These are phyloP conservation scores for Anastatus disparis DNA, from an alignment of 1,140 invertebrate genomes.

Conservation along the genomic window DNA sequence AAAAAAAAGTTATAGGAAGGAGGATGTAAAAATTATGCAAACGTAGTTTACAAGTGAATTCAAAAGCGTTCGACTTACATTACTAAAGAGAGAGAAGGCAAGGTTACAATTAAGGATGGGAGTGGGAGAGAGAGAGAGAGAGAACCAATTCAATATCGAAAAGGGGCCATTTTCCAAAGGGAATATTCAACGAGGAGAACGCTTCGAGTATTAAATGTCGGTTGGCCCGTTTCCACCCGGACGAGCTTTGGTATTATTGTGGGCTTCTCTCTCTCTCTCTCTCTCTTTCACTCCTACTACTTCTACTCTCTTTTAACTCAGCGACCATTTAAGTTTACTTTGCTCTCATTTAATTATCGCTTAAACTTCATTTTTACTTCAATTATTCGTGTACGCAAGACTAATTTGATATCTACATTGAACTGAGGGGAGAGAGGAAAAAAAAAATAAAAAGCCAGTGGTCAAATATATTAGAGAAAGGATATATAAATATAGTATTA, in stretches of 20 bases:
- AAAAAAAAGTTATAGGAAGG: too few species aligned
- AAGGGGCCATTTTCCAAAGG: conserved; percentile 49
- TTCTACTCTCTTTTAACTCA: neutral
- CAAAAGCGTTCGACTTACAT: conserved; percentile 49
- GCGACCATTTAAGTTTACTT: conserved; percentile 25
- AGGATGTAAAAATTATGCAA: conserved; percentile 66
- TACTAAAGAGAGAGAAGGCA: conserved; percentile 52
- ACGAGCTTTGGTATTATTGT: conserved; percentile 51
- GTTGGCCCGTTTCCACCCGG: conserved; percentile 52
- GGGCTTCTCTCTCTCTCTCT: too few species aligned
- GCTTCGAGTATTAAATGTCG: conserved; percentile 63
- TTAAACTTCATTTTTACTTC: conserved; percentile 29
- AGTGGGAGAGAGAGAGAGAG: too few species aligned
- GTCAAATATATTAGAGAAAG: too few species aligned
- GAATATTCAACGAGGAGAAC: conserved; percentile 65
- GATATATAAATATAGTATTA: too few species aligned
- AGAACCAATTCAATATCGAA: conserved; percentile 67
- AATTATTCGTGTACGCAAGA: conserved; percentile 3
- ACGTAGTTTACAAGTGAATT: conserved; percentile 64
- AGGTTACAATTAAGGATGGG: conserved; percentile 66
- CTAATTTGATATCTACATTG: conserved; percentile 11
- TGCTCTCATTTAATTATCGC: conserved; percentile 36
- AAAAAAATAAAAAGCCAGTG: too few species aligned
- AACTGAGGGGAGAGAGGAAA: too few species aligned
- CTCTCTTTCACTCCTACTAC: too few species aligned